phyloP scores from a whole-genome alignment of 2,113 vertebrate species.

The Sylvietta virens region DNA sequence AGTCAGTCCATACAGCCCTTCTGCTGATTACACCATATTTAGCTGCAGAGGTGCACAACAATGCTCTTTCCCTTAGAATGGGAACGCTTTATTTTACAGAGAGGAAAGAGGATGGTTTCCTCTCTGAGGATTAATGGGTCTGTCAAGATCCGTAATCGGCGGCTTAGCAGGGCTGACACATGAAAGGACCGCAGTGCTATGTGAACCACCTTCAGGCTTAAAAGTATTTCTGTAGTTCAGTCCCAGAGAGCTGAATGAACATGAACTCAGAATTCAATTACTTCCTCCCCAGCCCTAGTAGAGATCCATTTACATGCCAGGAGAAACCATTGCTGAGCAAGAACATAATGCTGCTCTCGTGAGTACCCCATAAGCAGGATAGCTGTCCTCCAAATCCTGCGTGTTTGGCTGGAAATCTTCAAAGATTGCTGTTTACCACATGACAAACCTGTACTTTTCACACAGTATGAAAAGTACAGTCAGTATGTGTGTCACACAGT shows the following conservation, averaged over 20 bases:
- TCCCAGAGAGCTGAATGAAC: background rate
- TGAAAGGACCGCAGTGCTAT: background rate
- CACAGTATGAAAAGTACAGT: no score
- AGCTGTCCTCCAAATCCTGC: background rate
- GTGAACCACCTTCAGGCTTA: background rate
- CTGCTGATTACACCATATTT: background rate
- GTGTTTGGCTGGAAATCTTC: background rate
- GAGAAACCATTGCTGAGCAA: background rate
- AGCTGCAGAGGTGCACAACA: background rate
- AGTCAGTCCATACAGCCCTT: background rate
- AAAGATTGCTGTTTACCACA: background rate
- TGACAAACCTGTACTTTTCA: background rate
- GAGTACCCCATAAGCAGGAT: background rate
- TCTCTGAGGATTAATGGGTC: background rate
- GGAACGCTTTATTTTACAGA: background rate
- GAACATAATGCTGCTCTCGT: rapidly evolving
- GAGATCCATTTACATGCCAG: background rate
- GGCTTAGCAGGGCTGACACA: background rate
- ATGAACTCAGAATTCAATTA: background rate
- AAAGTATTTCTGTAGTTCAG: background rate
- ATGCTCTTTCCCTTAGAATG: background rate
- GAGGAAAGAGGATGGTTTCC: background rate
- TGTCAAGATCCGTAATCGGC: background rate
- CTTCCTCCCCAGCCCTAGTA: background rate
- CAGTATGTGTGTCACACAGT: background rate